Conservation (phyloP, 2,797 vertebrate genomes). For the Falco peregrinus region DNA sequence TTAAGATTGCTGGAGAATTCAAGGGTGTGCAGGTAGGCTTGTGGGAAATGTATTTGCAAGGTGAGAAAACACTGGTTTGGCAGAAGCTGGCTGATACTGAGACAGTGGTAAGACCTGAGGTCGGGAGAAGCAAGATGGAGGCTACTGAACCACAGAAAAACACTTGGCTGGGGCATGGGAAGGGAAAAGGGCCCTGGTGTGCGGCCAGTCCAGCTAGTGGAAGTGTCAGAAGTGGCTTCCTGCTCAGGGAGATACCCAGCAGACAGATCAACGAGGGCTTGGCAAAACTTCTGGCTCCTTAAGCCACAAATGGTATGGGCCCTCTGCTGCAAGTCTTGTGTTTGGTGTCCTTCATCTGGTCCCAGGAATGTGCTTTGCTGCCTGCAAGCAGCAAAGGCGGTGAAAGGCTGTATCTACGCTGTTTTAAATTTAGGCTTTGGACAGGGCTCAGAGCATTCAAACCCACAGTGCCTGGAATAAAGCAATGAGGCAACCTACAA, state of each 20-base stretch:
- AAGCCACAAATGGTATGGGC: background rate
- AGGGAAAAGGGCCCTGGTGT: background rate
- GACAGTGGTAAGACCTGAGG: background rate
- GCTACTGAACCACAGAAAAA: background rate
- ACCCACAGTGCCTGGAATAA: background rate
- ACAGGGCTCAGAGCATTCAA: background rate
- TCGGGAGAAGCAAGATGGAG: background rate
- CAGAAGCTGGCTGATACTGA: background rate
- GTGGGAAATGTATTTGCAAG: background rate
- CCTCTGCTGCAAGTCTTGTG: background rate
- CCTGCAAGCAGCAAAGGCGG: background rate
- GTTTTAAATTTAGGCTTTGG: background rate
- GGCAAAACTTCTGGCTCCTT: background rate
- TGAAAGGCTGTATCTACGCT: background rate
- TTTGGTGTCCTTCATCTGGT: background rate
- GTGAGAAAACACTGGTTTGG: background rate
- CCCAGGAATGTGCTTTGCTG: background rate
- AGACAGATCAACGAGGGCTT: background rate
- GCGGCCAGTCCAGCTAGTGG: background rate
- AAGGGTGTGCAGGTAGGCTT: background rate
- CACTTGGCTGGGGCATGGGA: background rate
- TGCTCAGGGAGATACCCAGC: accelerated
- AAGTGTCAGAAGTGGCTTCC: background rate
- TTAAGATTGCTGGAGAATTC: background rate
- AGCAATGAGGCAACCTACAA: background rate